Evolutionary conservation across 2,797 vertebrate species (phyloP), one percentile per base, ranked within the genome.

Genomic region (Heliangelus exortis): DNA sequence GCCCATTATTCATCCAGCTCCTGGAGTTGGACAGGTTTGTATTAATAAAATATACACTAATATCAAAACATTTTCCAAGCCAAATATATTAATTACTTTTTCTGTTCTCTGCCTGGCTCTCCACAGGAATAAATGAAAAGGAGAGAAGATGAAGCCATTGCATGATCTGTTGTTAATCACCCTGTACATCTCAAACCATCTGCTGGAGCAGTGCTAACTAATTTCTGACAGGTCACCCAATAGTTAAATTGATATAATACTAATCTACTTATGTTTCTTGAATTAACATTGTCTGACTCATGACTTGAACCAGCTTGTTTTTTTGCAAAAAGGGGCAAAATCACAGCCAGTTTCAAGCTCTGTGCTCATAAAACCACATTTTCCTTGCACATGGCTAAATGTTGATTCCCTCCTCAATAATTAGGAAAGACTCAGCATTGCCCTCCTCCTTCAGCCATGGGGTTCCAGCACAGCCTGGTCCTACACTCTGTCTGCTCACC

Each of bases 111-210:
- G 63, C 51, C 75, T 86, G 48, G 55, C 33, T 93, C 53, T 76
- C n/a, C 57, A 57, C 47, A 94, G 90, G 67, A 94, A 93, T 92
- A 96, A 93, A 94, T 93, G 62, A 96, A 95, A 90, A 96, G 55
- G 72, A 85, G 79, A 79, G 66, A 66, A 93, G 79, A 86, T 1
- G 2, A 82, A 94, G 84, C 75, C 34, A 45, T 75, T 82, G 89
- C 85, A 90, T 1, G 15, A 84, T 81, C 91, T 69, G 51, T 78
- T 93, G 62, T 69, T 87, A 94, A 89, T 93, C 76, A 71, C 19
- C 34, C 53, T 43, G 41, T 76, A 84, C 63, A 54, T 81, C 67
- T 41, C 6, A 1, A 87, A 89, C 41, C 39, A 20, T 81, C 62
- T 91, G 83, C 41, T 71, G 55, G 58, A 31, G 21, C 41, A 89